Conservation (phyloP, 2,888 invertebrate species). For the Lasioglossum morio region DNA sequence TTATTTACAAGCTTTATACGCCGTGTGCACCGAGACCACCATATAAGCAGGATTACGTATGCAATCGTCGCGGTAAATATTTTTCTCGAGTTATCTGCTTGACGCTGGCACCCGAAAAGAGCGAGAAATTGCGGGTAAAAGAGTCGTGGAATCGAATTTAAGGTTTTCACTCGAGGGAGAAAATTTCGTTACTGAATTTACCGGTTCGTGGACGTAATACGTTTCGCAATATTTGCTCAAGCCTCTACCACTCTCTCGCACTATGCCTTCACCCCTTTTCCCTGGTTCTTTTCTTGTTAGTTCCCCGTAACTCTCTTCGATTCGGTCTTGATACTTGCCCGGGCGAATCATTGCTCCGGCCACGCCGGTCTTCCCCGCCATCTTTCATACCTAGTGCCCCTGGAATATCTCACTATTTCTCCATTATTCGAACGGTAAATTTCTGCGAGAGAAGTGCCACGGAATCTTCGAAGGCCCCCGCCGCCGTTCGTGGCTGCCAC, state of each 20-base stretch:
- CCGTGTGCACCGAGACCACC: background rate
- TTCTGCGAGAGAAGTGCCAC: slow-evolving; percentile 71
- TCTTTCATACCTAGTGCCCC: slow-evolving; percentile 27
- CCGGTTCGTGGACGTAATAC: slow-evolving; percentile 73
- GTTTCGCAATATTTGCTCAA: slow-evolving; percentile 75
- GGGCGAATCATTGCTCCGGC: slow-evolving; percentile 13
- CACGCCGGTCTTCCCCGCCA: slow-evolving; percentile 16
- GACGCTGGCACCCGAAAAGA: slow-evolving; percentile 1
- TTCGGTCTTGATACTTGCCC: slow-evolving; percentile 49
- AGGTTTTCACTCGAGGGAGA: slow-evolving; percentile 47
- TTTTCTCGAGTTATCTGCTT: slow-evolving; percentile 32
- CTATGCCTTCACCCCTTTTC: slow-evolving; percentile 3
- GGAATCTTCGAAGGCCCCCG: slow-evolving; percentile 63
- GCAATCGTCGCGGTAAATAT: slow-evolving; percentile 36
- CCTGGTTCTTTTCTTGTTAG: slow-evolving; percentile 33
- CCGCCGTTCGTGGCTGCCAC: slow-evolving; percentile 9
- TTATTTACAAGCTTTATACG: background rate
- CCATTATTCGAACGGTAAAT: slow-evolving; percentile 79
- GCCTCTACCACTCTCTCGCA: slow-evolving; percentile 16
- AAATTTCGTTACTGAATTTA: slow-evolving; percentile 70
- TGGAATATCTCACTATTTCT: slow-evolving; percentile 73
- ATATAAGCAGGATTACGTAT: slow-evolving; percentile 15
- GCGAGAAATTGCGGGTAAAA: slow-evolving; percentile 30
- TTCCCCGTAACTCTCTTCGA: slow-evolving; percentile 18
- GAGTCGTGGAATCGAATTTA: slow-evolving; percentile 50